Conservation (phyloP, 2,113 vertebrate genomes). For the Coptodon bakossiorum region DNA sequence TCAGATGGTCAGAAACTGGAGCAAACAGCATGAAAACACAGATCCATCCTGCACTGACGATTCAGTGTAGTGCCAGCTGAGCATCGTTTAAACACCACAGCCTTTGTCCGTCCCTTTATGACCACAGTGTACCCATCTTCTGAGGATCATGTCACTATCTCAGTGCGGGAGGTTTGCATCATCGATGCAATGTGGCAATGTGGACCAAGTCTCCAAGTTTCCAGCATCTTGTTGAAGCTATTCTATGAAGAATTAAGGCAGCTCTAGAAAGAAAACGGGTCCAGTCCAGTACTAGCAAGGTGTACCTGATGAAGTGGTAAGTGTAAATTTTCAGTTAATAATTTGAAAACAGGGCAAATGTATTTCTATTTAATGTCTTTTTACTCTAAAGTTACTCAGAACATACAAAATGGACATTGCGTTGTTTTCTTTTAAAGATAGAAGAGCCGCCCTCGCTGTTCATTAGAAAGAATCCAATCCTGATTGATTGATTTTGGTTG, state of each 20-base stretch:
- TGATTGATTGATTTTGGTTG: background rate
- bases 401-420: background rate
- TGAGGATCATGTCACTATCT: background rate
- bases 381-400: background rate
- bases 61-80: background rate
- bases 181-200: background rate
- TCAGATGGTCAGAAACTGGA: background rate
- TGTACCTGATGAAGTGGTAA: background rate
- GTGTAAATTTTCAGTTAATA: accelerated
- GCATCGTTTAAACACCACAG: background rate
- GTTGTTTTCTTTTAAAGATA: background rate
- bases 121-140: background rate
- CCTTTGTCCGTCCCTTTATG: background rate
- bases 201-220: background rate
- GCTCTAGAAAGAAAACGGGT: background rate
- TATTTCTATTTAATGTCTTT: background rate
- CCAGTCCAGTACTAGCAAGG: background rate
- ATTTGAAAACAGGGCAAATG: background rate
- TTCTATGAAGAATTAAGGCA: background rate
- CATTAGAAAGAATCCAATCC: background rate
- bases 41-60: background rate
- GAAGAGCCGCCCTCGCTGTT: background rate
- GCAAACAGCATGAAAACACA: accelerated
- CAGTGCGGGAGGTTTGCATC: accelerated
- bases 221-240: background rate